Evolutionary conservation across 2,888 invertebrate species (phyloP).

Genomic region (Troides helena): DNA sequence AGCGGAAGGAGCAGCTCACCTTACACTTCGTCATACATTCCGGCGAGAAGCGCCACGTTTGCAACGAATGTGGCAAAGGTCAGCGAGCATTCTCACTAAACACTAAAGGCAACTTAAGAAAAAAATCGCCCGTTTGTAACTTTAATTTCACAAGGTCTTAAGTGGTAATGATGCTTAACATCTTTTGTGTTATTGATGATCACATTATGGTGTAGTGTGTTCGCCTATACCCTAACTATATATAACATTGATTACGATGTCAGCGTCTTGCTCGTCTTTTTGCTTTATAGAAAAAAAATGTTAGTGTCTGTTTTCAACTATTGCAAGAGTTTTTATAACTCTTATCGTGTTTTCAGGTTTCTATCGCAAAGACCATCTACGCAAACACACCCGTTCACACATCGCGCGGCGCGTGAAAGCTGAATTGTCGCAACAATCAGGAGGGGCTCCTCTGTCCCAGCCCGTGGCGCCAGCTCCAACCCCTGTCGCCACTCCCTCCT

Average conservation of each 20-base stretch:
- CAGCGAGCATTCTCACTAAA: no score
- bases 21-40: conserved; percentile 94
- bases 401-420: conserved; percentile 92
- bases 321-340: neutral
- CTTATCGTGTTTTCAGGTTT: conserved; percentile 79
- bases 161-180: no score
- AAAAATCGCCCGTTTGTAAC: no score
- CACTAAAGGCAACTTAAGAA: no score
- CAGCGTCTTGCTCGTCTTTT: no score
- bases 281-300: no score
- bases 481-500: conserved; percentile 57
- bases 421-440: conserved; percentile 83
- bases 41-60: conserved; percentile 92
- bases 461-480: conserved; percentile 43
- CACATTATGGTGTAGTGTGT: no score
- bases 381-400: conserved; percentile 92
- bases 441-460: conserved; percentile 50
- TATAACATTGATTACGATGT: no score
- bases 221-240: no score
- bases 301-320: no score
- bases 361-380: conserved; percentile 92
- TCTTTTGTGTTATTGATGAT: no score
- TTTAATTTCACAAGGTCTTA: no score
- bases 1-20: conserved; percentile 93
- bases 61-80: conserved; percentile 93